Conservation (phyloP, 92 coral and sea anemone genomes). For the Siderastrea siderea region DNA sequence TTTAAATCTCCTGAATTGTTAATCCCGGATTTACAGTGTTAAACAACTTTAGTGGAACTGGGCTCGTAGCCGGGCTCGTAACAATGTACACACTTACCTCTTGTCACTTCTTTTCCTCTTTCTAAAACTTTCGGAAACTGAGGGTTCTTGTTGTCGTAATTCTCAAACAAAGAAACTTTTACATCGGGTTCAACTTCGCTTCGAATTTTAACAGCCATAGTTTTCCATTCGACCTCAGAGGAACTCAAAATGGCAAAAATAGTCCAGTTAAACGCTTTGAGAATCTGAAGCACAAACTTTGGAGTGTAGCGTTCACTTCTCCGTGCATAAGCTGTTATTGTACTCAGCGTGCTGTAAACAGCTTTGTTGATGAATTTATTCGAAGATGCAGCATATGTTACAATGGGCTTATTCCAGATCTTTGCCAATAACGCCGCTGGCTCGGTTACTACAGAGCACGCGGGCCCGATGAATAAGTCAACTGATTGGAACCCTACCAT, state of each 20-base stretch:
- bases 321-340: constrained; percentile 84
- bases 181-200: constrained; percentile 21
- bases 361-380: constrained; percentile 70
- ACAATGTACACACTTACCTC: constrained; percentile 57
- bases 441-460: constrained; percentile 73
- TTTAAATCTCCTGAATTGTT: no score
- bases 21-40: no score
- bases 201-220: constrained; percentile 70
- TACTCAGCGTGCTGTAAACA: constrained; percentile 65
- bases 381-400: constrained; percentile 84
- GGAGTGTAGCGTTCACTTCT: constrained; percentile 73
- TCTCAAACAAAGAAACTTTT: constrained; percentile 68
- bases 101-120: constrained; percentile 59
- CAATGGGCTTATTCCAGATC: constrained; percentile 82
- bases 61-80: background rate
- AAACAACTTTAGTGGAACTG: no score
- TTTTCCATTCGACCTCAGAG: constrained; percentile 80
- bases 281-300: constrained; percentile 47
- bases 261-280: constrained; percentile 82
- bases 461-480: constrained; percentile 81
- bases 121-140: constrained; percentile 50
- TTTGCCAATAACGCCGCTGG: constrained; percentile 78
- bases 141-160: constrained; percentile 57
- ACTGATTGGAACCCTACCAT: constrained; percentile 59
- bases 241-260: constrained; percentile 78